Evolutionary conservation across 2,888 invertebrate genomes (phyloP).

Genomic region (Coleophora flavipennella): DNA sequence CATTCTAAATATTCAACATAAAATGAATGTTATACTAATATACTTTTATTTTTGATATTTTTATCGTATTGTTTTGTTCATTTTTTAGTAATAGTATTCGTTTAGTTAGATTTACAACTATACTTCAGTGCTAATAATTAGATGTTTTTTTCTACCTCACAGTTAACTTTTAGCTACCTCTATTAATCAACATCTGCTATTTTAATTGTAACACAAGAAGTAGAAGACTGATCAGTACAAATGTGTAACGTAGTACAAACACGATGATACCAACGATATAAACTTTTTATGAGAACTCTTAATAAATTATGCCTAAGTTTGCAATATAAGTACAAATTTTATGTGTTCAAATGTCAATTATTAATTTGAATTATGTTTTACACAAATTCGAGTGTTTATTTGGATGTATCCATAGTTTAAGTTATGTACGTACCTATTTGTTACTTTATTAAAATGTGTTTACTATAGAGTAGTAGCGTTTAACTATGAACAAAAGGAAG

Average conservation of each 20-base stretch:
- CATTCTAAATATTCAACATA: too few species aligned
- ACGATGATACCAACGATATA: slow-evolving; percentile 26
- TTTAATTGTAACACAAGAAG: slow-evolving; percentile 23
- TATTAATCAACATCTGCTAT: neutral
- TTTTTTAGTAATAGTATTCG: neutral
- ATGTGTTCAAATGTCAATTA: slow-evolving; percentile 67
- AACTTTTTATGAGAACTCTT: slow-evolving; percentile 40
- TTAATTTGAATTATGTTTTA: slow-evolving; percentile 56
- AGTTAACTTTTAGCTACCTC: neutral
- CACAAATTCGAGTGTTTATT: slow-evolving; percentile 70
- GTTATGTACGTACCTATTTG: too few species aligned
- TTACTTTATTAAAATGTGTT: too few species aligned
- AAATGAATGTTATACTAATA: too few species aligned
- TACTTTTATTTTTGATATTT: neutral
- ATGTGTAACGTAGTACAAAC: slow-evolving; percentile 55
- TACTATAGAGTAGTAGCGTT: too few species aligned
- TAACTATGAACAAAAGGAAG: too few species aligned
- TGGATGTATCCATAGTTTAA: slow-evolving; percentile 24
- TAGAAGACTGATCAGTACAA: slow-evolving; percentile 67
- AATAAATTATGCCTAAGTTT: slow-evolving; percentile 44
- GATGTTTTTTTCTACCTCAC: neutral
- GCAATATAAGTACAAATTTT: slow-evolving; percentile 65
- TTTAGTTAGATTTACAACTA: neutral
- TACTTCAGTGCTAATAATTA: slow-evolving; percentile 1
- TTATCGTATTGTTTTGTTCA: slow-evolving; percentile 1